Conservation (phyloP, 2,113 vertebrate species). For the Aldabrachelys gigantea region DNA sequence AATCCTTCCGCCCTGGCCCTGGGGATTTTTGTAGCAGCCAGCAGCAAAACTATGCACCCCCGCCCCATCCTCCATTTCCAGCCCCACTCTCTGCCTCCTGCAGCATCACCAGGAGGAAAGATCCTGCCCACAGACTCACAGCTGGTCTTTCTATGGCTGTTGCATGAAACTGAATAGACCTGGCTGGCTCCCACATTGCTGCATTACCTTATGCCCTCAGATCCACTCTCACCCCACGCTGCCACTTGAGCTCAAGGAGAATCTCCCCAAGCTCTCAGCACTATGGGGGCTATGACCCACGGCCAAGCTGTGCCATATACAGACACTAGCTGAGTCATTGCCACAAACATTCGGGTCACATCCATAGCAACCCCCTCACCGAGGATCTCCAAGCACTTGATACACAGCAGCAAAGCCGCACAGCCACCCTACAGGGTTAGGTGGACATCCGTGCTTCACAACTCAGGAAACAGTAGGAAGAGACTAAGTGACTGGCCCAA, state of each 20-base stretch:
- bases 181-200: neutral
- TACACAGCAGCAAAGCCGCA: neutral
- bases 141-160: neutral
- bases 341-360: neutral
- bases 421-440: neutral
- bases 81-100: neutral
- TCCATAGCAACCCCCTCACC: neutral
- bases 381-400: neutral
- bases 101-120: neutral
- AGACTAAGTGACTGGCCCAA: neutral
- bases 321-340: neutral
- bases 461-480: neutral
- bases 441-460: neutral
- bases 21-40: neutral
- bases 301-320: neutral
- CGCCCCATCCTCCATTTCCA: neutral
- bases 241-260: neutral
- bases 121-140: neutral
- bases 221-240: neutral
- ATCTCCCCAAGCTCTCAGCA: neutral
- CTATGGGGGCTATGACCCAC: neutral
- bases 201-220: neutral
- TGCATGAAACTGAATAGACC: neutral
- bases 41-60: neutral
- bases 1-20: neutral